A percentile compares a stretch with the other conserved stretches of the same genome.
phyloP scores from a whole-genome alignment of 2,888 invertebrate species.

The Amblyteles armatorius region DNA sequence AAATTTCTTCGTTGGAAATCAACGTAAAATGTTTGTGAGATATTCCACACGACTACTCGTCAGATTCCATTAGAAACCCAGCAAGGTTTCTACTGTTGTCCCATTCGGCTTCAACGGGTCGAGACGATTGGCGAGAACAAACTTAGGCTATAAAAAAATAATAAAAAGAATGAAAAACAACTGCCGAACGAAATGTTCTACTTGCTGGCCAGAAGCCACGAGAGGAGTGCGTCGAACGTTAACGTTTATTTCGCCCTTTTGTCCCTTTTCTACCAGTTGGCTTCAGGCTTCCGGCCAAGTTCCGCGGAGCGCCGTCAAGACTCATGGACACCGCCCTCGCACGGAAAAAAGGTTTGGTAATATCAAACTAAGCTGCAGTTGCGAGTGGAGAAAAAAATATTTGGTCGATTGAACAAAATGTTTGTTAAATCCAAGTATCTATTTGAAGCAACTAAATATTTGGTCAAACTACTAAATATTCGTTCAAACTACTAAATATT shows the following conservation, averaged over 20 bases:
- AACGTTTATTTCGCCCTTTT: slow-evolving; percentile 28
- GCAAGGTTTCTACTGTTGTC: background rate
- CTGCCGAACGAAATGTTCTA: slow-evolving; percentile 36
- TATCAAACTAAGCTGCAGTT: no score
- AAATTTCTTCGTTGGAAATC: no score
- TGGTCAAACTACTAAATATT: no score
- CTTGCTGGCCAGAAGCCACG: slow-evolving; percentile 46
- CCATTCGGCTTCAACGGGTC: background rate
- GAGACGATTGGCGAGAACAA: background rate
- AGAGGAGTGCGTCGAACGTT: background rate
- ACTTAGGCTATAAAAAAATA: background rate
- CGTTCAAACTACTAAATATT: no score
- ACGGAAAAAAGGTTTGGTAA: no score
- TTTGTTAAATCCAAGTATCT: no score
- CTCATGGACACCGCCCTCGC: slow-evolving; percentile 20
- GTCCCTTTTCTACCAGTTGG: slow-evolving; percentile 32
- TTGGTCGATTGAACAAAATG: no score
- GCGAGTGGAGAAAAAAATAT: no score
- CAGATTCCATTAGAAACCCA: background rate
- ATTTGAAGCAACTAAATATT: no score
- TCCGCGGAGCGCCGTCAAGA: background rate
- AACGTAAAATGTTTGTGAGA: no score
- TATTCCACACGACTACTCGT: no score
- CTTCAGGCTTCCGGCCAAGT: slow-evolving; percentile 55
- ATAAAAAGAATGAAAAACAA: background rate